Base-by-base conservation (phyloP, 2,113 vertebrate species). In the Mirounga angustirostris region DNA sequence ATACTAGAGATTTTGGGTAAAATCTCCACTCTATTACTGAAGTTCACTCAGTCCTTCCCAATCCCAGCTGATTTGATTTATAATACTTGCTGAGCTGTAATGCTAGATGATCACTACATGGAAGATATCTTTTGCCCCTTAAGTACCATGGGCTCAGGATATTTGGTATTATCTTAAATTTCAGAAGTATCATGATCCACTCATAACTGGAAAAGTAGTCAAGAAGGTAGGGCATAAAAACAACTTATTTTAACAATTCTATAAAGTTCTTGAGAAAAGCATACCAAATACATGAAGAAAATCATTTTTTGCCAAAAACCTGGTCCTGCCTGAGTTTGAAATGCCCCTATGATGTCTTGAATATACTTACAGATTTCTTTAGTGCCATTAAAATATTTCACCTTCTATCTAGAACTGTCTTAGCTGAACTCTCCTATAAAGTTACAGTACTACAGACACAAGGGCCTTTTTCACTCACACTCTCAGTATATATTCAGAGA, bases 81-180 rank as follows among this genome's bases (percentile, higher is more conserved):
- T 43, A 30, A 83, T 13, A 43, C 26, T 28, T 79, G 67, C 63
- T 73, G 33, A 46, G 46, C 10, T 6, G 21, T 33, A 71, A 69
- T 16, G 6, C n/a, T 46, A 69, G 36, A 46, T 19, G 11, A 74
- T 36, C 9, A 21, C 58, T 67, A 36, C 24, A 33, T 5, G 52
- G 46, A 61, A 81, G 24, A 50, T 81, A 46, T 30, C 15, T 36
- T 83, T 79, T 91, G 43, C 18, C 65, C 26, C 13, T 79, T 4
- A 8, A 26, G 7, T 69, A 52, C 73, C 73, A 52, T 26, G 28
- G 13, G 40, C n/a, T 26, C 28, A 83, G 15, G 14, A 50, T 71
- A 43, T 76, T 63, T 76, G 15, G 22, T 73, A 85, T 71, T n/a
- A 82, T 21, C 26, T 96, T 95, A 95, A 19, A 81, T 78, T 93